Percentiles rank a stretch among this genome's conserved stretches.
phyloP scores from a whole-genome alignment of 2,888 invertebrate genomes.

The Drosophila nr. medialis region DNA sequence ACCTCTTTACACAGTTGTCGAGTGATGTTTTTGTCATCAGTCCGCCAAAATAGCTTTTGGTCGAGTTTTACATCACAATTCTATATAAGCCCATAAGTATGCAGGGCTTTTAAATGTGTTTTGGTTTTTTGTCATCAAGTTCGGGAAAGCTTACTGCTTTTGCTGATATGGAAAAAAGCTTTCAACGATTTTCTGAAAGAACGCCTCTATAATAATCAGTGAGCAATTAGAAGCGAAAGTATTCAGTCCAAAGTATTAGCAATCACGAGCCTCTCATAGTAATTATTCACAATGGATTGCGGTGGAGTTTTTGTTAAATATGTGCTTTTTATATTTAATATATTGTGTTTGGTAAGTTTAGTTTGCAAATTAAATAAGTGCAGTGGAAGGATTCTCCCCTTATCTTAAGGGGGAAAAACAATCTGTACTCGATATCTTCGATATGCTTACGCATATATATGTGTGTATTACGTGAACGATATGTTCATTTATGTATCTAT shows the following conservation, averaged over 20 bases:
- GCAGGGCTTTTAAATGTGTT: background rate
- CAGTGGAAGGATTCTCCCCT: background rate
- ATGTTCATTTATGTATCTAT: constrained; percentile 3
- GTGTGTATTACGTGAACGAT: constrained; percentile 9
- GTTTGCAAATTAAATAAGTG: background rate
- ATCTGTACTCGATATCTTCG: constrained; percentile 13
- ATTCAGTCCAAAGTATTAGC: constrained; percentile 5
- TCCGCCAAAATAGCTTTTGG: background rate
- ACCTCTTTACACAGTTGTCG: background rate
- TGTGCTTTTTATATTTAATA: constrained; percentile 92
- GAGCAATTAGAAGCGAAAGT: background rate
- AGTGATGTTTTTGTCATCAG: background rate
- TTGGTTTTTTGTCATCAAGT: background rate
- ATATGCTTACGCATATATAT: background rate
- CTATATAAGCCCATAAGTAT: constrained; percentile 22
- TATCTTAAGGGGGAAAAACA: constrained; percentile 19
- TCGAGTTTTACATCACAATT: background rate
- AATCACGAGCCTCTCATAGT: background rate
- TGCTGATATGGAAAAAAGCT: constrained; percentile 33
- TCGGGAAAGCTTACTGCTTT: background rate
- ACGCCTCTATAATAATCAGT: constrained; percentile 17
- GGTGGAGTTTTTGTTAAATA: constrained; percentile 92
- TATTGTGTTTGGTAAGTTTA: constrained; percentile 90
- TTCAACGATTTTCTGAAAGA: background rate
- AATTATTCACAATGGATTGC: constrained; percentile 87